Base-by-base conservation (phyloP, 2,797 vertebrate genomes). In the Sciurus carolinensis region DNA sequence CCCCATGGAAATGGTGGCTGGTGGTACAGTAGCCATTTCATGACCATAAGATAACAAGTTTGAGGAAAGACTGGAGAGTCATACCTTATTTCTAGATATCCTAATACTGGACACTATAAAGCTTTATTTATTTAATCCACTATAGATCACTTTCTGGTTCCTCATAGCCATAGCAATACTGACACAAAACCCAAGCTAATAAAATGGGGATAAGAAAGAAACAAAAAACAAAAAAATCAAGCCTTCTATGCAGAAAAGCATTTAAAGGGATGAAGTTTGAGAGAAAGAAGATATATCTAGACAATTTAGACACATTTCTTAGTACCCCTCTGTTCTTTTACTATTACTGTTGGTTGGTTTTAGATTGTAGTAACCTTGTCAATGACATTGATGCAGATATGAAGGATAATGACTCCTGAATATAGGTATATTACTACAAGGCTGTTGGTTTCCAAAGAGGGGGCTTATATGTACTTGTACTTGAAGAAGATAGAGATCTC, bases 71-170 rank as follows among this genome's bases (percentile, higher is more conserved):
- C 57, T 72, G 36, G 62, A 72, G 36, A 79, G 14, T 30, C 30
- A 90, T 33, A 67, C 14, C 36, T 84, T 83, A 87, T 72, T 90
- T 87, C 33, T 30, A 64, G 92, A 50, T 30, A 59, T 83, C 62
- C 76, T 73, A 91, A 66, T 47, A 77, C 17, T 44, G 15, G 67
- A 94, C 36, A 91, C 52, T 89, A 95, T 85, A 90, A 59, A 90
- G 9, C 7, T 93, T 57, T 84, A 47, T 94, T 88, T 82, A 71
- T 88, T 77, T 64, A 90, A 91, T 67, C n/a, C 57, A 67, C 59
- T 57, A 80, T n/a, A 95, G 44, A 42, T 14, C n/a, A 18, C 15
- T 86, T 95, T 73, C 57, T 26, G 69, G 62, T 89, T 91, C 54
- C 8, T 84, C 80, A 18, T 30, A 82, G 57, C 4, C 28, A 42